Evolutionary conservation across 2,113 vertebrate species (phyloP), one percentile per base, ranked within the genome.

Genomic region (Empidonax alnorum): DNA sequence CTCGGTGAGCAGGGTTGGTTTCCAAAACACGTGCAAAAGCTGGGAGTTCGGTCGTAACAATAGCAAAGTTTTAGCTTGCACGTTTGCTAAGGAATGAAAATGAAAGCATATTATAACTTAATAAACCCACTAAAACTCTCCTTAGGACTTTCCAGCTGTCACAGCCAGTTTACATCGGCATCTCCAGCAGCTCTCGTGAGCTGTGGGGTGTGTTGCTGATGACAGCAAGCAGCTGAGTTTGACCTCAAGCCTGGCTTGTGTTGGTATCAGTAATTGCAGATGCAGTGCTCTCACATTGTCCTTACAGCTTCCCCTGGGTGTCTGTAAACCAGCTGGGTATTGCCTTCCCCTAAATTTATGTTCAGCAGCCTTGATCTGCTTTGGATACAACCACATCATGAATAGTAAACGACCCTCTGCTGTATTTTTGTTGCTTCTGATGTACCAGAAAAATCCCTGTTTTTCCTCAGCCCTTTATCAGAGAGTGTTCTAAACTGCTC

Each of bases 1-100:
- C 35, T 42, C 27, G 7, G 20, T 12, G 41, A 3, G 11, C 14
- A 0, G 24, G 42, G 7, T 0, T n/a, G 13, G 33, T 46, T 19
- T 77, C n/a, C 21, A 50, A 30, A 18, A 11, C 5, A 63, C 30
- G 4, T 30, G 30, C 15, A 49, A 77, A 69, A 73, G 1, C 55
- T 81, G 41, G 9, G 56, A 56, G 28, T 65, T 20, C 22, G 19
- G 6, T 53, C 46, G 14, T 2, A 56, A 12, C 2, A 2, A 24
- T 6, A 19, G 46, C 13, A 62, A 35, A n/a, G 23, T 42, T 52
- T 9, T 44, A 41, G 8, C 39, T 90, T 52, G 18, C 12, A 24
- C 61, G 33, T 56, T 63, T 79, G 49, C 37, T 18, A 49, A 27
- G 14, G 19, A 73, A 41, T 28, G 49, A 61, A 82, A 68, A 28